Conservation (phyloP, 2,888 invertebrate species). For the Protodeltote pygarga region DNA sequence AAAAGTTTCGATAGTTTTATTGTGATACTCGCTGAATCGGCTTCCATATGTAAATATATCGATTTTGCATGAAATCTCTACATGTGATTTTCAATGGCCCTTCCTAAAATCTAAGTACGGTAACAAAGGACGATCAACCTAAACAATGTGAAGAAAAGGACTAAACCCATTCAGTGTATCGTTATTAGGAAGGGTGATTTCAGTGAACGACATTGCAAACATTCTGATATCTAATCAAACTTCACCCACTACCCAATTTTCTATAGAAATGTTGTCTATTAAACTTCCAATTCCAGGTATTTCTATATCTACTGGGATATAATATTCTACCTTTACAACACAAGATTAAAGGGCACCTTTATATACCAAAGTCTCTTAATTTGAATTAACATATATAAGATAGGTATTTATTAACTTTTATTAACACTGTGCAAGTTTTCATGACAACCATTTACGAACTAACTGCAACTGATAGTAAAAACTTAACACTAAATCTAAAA, state of each 20-base stretch:
- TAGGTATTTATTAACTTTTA: too few species aligned
- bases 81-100: slow-evolving; percentile 6
- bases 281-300: slow-evolving; percentile 9
- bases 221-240: slow-evolving; percentile 34
- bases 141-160: slow-evolving; percentile 15
- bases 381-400: too few species aligned
- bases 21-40: background rate
- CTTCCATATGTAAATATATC: background rate
- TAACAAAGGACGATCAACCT: slow-evolving; percentile 22
- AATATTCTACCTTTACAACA: background rate
- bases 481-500: too few species aligned
- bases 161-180: slow-evolving; percentile 25
- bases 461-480: too few species aligned
- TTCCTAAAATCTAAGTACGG: slow-evolving; percentile 15
- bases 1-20: too few species aligned
- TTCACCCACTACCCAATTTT: slow-evolving; percentile 33
- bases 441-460: too few species aligned
- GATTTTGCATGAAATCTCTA: slow-evolving; percentile 16
- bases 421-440: too few species aligned
- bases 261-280: slow-evolving; percentile 31
- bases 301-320: slow-evolving; percentile 1
- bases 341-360: background rate
- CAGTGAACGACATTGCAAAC: slow-evolving; percentile 23
- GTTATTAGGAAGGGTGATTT: slow-evolving; percentile 23
- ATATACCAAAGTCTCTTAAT: too few species aligned